These are phyloP conservation scores for Lepidurus arcticus DNA, from an alignment of 1,140 invertebrate genomes.

Conservation along the genomic window DNA sequence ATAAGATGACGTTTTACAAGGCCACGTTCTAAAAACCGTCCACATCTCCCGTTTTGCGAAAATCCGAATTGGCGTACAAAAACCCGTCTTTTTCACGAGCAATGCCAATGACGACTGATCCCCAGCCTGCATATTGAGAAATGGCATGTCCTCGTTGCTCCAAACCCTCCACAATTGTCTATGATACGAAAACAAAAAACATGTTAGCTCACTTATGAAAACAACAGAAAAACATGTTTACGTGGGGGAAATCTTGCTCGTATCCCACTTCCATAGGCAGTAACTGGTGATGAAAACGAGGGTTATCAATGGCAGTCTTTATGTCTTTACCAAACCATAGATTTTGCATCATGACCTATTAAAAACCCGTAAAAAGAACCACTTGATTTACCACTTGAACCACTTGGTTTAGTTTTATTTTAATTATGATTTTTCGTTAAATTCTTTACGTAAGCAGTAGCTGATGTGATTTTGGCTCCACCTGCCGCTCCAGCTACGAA, in stretches of 20 bases:
- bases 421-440: background rate
- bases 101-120: slow-evolving; percentile 65
- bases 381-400: too few relatives aligned
- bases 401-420: background rate
- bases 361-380: slow-evolving; percentile 35
- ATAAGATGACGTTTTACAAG: too few relatives aligned
- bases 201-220: background rate
- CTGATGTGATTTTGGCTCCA: slow-evolving; percentile 81
- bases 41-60: slow-evolving; percentile 71
- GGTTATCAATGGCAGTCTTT: slow-evolving; percentile 79
- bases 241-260: slow-evolving; percentile 67
- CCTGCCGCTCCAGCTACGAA: slow-evolving; percentile 86
- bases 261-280: slow-evolving; percentile 72
- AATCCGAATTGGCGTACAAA: slow-evolving; percentile 73
- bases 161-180: slow-evolving; percentile 61
- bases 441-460: slow-evolving; percentile 39
- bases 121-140: slow-evolving; percentile 50
- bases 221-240: slow-evolving; percentile 42
- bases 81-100: slow-evolving; percentile 52
- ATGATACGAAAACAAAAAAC: slow-evolving; percentile 38
- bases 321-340: slow-evolving; percentile 79
- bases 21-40: slow-evolving; percentile 50
- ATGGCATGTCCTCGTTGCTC: slow-evolving; percentile 60
- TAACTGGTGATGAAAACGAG: slow-evolving; percentile 88
- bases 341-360: slow-evolving; percentile 68